These are phyloP conservation scores for Tuberolachnus salignus DNA, from an alignment of 2,888 invertebrate species.

Conservation along the genomic window DNA sequence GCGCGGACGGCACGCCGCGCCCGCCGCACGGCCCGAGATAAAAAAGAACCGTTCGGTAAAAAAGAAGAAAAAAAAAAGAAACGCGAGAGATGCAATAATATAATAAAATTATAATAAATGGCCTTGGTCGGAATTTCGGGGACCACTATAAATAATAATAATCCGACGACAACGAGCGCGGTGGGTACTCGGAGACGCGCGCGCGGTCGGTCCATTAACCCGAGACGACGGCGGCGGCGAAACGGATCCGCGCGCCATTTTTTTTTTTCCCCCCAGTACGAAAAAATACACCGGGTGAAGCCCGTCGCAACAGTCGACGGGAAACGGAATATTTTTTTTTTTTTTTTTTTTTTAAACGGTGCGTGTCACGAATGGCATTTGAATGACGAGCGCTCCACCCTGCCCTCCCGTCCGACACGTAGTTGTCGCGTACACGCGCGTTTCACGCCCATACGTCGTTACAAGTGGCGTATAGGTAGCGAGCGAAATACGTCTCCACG, in stretches of 20 bases:
- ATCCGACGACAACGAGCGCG: not conserved
- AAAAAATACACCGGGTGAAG: not conserved
- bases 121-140: slow-evolving; percentile 47
- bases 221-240: not conserved
- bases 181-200: no score
- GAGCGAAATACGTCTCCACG: no score
- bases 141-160: not conserved
- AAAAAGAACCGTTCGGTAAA: not conserved
- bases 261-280: slow-evolving; percentile 14
- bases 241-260: slow-evolving; percentile 24
- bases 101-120: not conserved
- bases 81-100: slow-evolving; percentile 3
- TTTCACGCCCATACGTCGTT: not conserved
- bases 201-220: slow-evolving; percentile 26
- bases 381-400: slow-evolving; percentile 14
- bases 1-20: not conserved
- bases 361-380: slow-evolving; percentile 42
- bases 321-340: slow-evolving; percentile 27
- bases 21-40: not conserved
- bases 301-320: not conserved
- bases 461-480: no score
- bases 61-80: no score
- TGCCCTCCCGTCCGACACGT: not conserved
- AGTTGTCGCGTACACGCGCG: not conserved
- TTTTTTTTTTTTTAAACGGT: no score